Evolutionary conservation across 2,113 vertebrate species (phyloP), one percentile per base, ranked within the genome.

Genomic region (Lepus europaeus): DNA sequence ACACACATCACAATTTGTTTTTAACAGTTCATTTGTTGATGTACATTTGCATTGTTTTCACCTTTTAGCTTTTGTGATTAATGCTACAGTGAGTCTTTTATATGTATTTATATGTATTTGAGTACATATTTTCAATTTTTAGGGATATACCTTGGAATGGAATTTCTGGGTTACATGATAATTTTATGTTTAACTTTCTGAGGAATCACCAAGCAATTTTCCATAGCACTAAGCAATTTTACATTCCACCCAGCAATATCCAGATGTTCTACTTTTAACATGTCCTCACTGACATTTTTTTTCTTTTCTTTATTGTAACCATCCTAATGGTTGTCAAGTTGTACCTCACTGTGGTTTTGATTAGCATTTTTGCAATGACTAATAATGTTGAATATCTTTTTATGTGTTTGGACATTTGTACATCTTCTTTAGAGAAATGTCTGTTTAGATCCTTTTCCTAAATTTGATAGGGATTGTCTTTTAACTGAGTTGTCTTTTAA

Each of bases 81-180:
- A 10, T 83, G 59, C 74, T 79, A 22, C 23, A 51, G 19, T 87
- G 45, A 91, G 36, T 27, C 27, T 33, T 33, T 33, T 33, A 33
- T 33, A 33, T 2, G 3, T 66, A 27, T 83, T 0, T 64, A 31
- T 7, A 2, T 73, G 5, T 33, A 53, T 87, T 87, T 73, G 31
- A 39, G 11, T 76, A 31, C n/a, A 27, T 73, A 23, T 85, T 92
- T 92, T 92, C n/a, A 51, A 19, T 53, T 83, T 22, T 83, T 93
- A 87, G 25, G 27, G 45, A 36, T 73, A 53, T 31, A 64, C 9
- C 56, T 63, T 64, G n/a, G 59, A 88, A 61, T 74, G 77, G 56
- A 29, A 53, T 93, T 93, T 23, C 68, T 63, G 36, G 16, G 64
- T 63, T 66, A 31, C 27, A 31, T 23, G 25, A 53, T 72, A 72